phyloP scores from a whole-genome alignment of 2,797 vertebrate genomes.

The Valencia hispanica region DNA sequence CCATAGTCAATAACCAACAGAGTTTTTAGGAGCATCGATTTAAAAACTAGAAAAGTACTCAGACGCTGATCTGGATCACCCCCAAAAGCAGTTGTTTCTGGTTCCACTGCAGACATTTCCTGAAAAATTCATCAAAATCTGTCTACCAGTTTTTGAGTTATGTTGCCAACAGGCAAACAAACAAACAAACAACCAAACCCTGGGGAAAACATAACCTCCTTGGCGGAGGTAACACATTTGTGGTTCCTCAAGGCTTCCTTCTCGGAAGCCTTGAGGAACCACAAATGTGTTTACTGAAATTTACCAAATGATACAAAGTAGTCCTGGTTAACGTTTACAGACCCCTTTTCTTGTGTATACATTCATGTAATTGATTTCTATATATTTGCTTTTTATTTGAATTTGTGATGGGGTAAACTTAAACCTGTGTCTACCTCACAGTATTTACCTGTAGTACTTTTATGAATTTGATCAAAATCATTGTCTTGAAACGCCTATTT shows the following conservation, averaged over 20 bases:
- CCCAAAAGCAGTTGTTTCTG: too few relatives aligned
- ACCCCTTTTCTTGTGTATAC: not conserved
- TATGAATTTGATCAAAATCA: conserved; percentile 18
- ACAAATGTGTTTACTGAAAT: not conserved
- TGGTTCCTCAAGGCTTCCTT: too few relatives aligned
- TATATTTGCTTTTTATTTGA: not conserved
- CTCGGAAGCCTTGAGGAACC: not conserved
- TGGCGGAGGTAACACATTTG: too few relatives aligned
- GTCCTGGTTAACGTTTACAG: not conserved
- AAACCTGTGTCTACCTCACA: not conserved
- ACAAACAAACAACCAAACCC: too few relatives aligned
- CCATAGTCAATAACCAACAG: too few relatives aligned
- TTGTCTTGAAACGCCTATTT: conserved; percentile 14
- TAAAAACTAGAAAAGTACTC: too few relatives aligned
- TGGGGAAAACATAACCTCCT: too few relatives aligned
- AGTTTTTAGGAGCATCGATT: not conserved
- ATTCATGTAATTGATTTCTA: not conserved
- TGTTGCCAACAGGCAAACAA: too few relatives aligned
- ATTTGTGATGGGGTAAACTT: not conserved
- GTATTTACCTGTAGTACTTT: not conserved
- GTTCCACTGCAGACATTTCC: too few relatives aligned
- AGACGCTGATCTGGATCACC: too few relatives aligned
- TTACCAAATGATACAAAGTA: not conserved
- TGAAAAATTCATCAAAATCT: too few relatives aligned
- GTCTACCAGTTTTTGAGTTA: too few relatives aligned